Conservation (phyloP, 2,888 invertebrate species). For the Habrosyne pyritoides region DNA sequence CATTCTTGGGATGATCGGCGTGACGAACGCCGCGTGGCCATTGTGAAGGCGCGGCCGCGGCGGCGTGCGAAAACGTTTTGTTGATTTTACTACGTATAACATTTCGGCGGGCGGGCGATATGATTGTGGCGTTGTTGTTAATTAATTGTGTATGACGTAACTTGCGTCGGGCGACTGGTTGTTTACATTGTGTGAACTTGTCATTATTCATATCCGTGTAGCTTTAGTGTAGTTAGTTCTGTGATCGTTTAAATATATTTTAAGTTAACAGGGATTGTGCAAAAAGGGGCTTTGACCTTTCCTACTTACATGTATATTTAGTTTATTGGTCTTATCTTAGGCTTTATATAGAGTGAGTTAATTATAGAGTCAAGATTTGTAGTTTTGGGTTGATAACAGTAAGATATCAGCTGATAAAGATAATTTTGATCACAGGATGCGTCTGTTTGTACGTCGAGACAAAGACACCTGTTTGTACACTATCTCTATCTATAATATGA, state of each 20-base stretch:
- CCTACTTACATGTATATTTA: too few species aligned
- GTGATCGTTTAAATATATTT: background rate
- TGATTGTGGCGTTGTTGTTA: slow-evolving; percentile 48
- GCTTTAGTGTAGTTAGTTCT: background rate
- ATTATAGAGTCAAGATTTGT: too few species aligned
- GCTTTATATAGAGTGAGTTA: too few species aligned
- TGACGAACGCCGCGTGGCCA: slow-evolving; percentile 72
- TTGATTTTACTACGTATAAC: slow-evolving; percentile 67
- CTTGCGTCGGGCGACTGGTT: slow-evolving; percentile 33
- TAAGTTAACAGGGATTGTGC: background rate
- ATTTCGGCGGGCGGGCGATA: slow-evolving; percentile 42
- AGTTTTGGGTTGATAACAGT: too few species aligned
- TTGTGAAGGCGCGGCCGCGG: slow-evolving; percentile 56
- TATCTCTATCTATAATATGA: too few species aligned
- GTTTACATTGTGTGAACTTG: slow-evolving; percentile 20
- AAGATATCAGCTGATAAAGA: too few species aligned
- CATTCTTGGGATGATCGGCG: slow-evolving; percentile 60
- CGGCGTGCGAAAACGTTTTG: slow-evolving; percentile 68
- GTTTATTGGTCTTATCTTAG: too few species aligned
- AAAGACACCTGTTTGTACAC: too few species aligned
- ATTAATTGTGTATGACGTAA: slow-evolving; percentile 64
- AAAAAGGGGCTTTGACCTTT: background rate
- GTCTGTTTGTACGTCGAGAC: too few species aligned
- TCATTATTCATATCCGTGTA: slow-evolving; percentile 2
- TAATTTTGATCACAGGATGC: too few species aligned